Conservation (phyloP, 37 sponge, comb jelly and placozoan species). For the Bolinopsis microptera region DNA sequence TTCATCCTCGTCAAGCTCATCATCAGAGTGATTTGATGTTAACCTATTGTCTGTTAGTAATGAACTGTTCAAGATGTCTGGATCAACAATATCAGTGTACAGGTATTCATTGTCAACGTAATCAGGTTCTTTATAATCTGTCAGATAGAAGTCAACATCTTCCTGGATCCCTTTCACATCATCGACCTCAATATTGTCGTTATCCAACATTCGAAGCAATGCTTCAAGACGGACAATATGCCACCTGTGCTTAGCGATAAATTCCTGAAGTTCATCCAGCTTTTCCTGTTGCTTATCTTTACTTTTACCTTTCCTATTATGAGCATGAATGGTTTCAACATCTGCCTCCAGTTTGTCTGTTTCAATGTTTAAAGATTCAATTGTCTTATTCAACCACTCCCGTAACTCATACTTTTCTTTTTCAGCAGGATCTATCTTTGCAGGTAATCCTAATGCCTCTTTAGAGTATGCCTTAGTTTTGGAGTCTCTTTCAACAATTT, state of each 20-base stretch:
- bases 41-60: neutral
- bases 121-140: slow-evolving; percentile 85
- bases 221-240: slow-evolving; percentile 71
- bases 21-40: neutral
- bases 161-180: slow-evolving; percentile 74
- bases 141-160: slow-evolving; percentile 89
- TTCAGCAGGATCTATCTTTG: slow-evolving; percentile 89
- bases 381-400: slow-evolving; percentile 83
- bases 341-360: slow-evolving; percentile 25
- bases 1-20: slow-evolving; percentile 33
- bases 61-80: slow-evolving; percentile 51
- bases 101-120: slow-evolving; percentile 89
- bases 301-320: neutral
- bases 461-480: slow-evolving; percentile 99
- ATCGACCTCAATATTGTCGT: slow-evolving; percentile 28
- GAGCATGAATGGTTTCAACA: slow-evolving; percentile 50
- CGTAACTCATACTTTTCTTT: slow-evolving; percentile 88
- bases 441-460: slow-evolving; percentile 83
- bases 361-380: slow-evolving; percentile 74
- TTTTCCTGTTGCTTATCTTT: slow-evolving; percentile 75
- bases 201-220: slow-evolving; percentile 61
- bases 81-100: slow-evolving; percentile 81
- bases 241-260: slow-evolving; percentile 87
- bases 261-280: slow-evolving; percentile 79
- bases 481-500: slow-evolving; percentile 94